Base-by-base conservation (phyloP, 2,113 vertebrate genomes). In the Lagenorhynchus albirostris region DNA sequence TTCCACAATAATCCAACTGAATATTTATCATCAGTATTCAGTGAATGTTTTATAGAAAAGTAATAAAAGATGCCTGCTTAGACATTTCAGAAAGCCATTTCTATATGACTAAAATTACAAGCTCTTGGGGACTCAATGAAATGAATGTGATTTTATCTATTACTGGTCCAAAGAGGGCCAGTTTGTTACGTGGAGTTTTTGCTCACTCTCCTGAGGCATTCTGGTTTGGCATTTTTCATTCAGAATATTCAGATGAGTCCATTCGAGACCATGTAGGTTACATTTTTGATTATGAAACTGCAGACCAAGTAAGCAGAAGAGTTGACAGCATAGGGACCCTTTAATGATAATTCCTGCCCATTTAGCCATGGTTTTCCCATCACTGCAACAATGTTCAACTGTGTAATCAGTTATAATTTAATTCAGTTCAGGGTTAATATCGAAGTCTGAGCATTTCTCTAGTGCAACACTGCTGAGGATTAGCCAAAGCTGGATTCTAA, bases 41-140 rank as follows among this genome's bases (percentile, higher is more conserved):
- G 5, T 50, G 9, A 11, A 31, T 23, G 5, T 67, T 93, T 81
- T 86, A 76, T 63, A 68, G 62, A 84, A 95, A 89, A 89, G 15
- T 13, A 93, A 89, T 63, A 14, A 31, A 79, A 79, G 67, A 62
- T 68, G 29, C 36, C 76, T 68, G 2, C 62, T 74, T 88, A 88
- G 25, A 93, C 23, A 93, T 92, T 91, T 97, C 73, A 96, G 50
- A 86, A 92, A 83, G 29, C 41, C 47, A 53, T 86, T 96, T 85
- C 25, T 67, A 31, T 38, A 23, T 0, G 26, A n/a, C 29, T 18
- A 41, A 92, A 87, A 92, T 84, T 71, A 67, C 0, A 71, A 15
- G 29, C 2, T 44, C 7, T 85, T 63, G 12, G 41, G 38, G 47
- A 71, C 12, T 58, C 41, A 4, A 44, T n/a, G 18, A 90, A 96